Conservation (phyloP, 2,888 invertebrate species). For the Limnephilus lunatus region DNA sequence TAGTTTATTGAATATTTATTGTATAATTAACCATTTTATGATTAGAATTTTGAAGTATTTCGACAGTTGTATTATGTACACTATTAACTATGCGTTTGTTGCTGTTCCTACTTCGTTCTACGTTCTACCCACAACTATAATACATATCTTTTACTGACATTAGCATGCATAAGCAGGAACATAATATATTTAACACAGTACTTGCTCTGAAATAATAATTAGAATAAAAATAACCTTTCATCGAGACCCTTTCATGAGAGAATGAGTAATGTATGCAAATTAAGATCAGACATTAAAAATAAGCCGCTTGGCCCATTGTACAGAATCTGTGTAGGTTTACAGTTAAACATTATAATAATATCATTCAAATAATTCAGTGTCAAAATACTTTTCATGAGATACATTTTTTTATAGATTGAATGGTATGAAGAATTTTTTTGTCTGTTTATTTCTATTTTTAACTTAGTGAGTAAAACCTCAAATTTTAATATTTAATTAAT, state of each 20-base stretch:
- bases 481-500: too few species aligned
- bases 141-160: neutral
- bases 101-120: neutral
- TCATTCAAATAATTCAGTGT: neutral
- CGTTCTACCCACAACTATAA: neutral
- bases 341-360: constrained; percentile 25
- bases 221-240: neutral
- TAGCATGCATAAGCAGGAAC: neutral
- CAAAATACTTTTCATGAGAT: neutral
- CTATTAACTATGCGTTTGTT: neutral
- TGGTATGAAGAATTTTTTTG: too few species aligned
- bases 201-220: neutral
- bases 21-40: neutral
- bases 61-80: neutral
- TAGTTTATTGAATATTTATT: neutral
- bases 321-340: constrained; percentile 23
- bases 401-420: neutral
- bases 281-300: constrained; percentile 53
- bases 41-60: neutral
- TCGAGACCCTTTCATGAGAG: constrained; percentile 15
- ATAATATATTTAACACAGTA: neutral
- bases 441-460: too few species aligned
- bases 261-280: constrained; percentile 46
- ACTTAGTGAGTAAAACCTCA: too few species aligned
- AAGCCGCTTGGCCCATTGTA: constrained; percentile 32